Base-by-base conservation (phyloP, 2,797 vertebrate genomes). In the Lagodon rhomboides region DNA sequence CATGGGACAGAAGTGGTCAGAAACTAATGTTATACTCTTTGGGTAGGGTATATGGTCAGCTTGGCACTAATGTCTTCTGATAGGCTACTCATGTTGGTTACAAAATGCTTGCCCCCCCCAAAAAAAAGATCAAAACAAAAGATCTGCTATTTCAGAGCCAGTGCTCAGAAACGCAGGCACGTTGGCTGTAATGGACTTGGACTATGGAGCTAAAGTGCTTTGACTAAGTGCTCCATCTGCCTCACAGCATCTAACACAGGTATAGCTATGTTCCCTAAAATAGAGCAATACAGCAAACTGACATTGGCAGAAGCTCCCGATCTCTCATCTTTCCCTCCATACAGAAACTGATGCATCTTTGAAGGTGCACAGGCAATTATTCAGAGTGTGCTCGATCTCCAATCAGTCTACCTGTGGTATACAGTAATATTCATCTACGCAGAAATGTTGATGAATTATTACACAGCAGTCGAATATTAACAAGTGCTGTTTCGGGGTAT, bases 141-240 rank as follows among this genome's bases (percentile, higher is more conserved):
- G 47, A 44, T 58, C 23, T 58, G 50, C 75, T 56, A 49, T 83
- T 58, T 69, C 71, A 64, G 56, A 71, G 30, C 43, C 7, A 4
- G 3, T n/a, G 59, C 64, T 70, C 62, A 72, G 44, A 43, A 53
- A 60, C 53, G 8, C 63, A 25, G 79, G 18, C 38, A 55, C n/a
- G 5, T 8, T 54, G 46, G 10, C 66, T 63, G 43, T 80, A 78
- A 86, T 87, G 87, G 84, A 77, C 73, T 75, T 71, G 27, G 63
- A 66, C 65, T 63, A 72, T 13, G 3, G 23, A 69, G 80, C 75
- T 73, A 63, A 91, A 90, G 87, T 90, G 77, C 87, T 89, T 71
- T 76, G 85, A 86, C 82, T 87, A 91, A 91, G 87, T 90, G 85
- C 84, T 84, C 83, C 79, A 87, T 89, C 75, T 82, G 85, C 80